Conservation (phyloP, 2,113 vertebrate genomes). For the Rousettus leschenaultii region DNA sequence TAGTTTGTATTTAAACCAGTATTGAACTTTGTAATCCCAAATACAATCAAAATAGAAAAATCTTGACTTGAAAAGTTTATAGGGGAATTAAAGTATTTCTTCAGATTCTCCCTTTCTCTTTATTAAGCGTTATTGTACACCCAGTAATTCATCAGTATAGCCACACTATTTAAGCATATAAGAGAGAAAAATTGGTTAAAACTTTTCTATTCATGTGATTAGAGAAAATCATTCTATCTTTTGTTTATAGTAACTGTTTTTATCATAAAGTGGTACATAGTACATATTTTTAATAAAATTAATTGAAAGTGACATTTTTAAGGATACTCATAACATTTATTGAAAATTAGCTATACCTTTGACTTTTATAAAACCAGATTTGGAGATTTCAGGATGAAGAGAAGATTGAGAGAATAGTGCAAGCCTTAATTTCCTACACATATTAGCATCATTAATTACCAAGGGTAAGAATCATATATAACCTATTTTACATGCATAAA, state of each 20-base stretch:
- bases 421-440: not conserved
- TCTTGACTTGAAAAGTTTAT: not conserved
- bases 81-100: not conserved
- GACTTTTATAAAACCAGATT: not conserved
- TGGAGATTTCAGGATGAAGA: not conserved
- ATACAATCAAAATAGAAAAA: not conserved
- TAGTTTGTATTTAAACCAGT: not conserved
- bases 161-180: not conserved
- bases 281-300: not conserved
- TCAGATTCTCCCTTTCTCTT: not conserved
- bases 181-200: not conserved
- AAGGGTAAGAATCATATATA: not conserved
- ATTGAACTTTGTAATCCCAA: not conserved
- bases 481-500: not conserved
- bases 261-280: not conserved
- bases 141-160: not conserved
- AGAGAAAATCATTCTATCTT: not conserved
- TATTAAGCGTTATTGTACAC: not conserved
- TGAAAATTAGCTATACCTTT: not conserved
- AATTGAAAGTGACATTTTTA: not conserved
- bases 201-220: not conserved
- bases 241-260: slow-evolving; percentile 6
- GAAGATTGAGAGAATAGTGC: not conserved
- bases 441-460: not conserved
- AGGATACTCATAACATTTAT: not conserved